Conservation (phyloP, 92 coral and sea anemone genomes). For the Epizoanthus ramosus region DNA sequence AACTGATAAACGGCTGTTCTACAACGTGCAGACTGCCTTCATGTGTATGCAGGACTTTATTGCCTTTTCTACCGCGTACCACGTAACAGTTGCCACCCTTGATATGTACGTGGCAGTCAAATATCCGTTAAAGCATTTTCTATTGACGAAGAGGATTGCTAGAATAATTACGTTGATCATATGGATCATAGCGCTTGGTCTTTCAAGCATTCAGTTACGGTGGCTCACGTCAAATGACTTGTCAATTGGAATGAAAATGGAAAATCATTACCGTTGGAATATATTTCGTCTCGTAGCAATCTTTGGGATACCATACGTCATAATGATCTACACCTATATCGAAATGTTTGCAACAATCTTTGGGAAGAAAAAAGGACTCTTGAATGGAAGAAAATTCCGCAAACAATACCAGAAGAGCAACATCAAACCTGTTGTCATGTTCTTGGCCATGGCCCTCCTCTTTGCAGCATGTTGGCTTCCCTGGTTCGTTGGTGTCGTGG, state of each 20-base stretch:
- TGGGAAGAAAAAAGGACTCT: neutral
- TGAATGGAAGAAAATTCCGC: neutral
- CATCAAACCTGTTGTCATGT: slow-evolving; percentile 15
- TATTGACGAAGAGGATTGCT: slow-evolving; percentile 52
- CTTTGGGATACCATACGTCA: slow-evolving; percentile 64
- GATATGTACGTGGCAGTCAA: slow-evolving; percentile 74
- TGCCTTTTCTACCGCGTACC: slow-evolving; percentile 65
- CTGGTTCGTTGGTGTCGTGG: slow-evolving; percentile 23
- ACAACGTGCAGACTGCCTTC: neutral
- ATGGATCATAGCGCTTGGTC: slow-evolving; percentile 54
- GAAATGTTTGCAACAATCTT: slow-evolving; percentile 50
- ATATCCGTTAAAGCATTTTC: slow-evolving; percentile 61
- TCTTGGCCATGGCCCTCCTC: slow-evolving; percentile 52
- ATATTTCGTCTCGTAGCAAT: slow-evolving; percentile 62
- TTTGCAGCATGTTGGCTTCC: slow-evolving; percentile 63
- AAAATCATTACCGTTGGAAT: slow-evolving; percentile 25
- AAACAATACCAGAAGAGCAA: neutral
- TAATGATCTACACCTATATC: slow-evolving; percentile 59
- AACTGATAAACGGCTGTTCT: too few relatives aligned
- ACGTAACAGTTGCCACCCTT: slow-evolving; percentile 59
- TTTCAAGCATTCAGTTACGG: slow-evolving; percentile 53
- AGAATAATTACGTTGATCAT: slow-evolving; percentile 42
- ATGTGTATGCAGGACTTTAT: slow-evolving; percentile 22
- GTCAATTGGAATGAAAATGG: neutral
- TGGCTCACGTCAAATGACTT: slow-evolving; percentile 27